Evolutionary conservation across 1,140 invertebrate species (phyloP), one percentile per base, ranked within the genome.

Genomic region (Caenorhabditis brenneri): DNA sequence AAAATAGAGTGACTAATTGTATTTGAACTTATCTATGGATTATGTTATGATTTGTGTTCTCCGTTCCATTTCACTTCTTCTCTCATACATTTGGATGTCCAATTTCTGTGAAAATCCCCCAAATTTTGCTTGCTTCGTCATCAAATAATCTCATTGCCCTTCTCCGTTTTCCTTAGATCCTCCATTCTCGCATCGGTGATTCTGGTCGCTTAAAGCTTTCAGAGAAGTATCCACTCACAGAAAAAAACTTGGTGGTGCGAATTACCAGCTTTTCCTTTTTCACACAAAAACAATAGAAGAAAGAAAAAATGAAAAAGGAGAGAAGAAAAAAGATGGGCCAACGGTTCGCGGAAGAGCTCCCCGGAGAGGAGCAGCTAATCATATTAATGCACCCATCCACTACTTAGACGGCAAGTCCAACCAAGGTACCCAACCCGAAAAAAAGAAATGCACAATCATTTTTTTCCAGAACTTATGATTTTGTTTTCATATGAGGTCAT

Each of bases 331-430:
- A 74, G 36, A 12, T 5, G 39, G 5, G 39, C 5, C 22, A 74
- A 36, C 36, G 36, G 65, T 74, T 42, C 65, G 65, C 36, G 36
- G 65, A 74, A 74, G 65, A 39, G 65, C 65, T 74, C 65, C 65
- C 65, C 65, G 65, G 65, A 74, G 65, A 74, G 65, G 36, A 74
- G 65, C 36, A 74, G 65, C 65, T 74, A 74, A 74, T 74, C 65
- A 74, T 74, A 74, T 74, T 74, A 74, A 74, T 74, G 65, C 65
- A 74, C 36, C 65, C 65, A 42, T 15, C 33, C 36, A 42, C 65
- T 24, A 74, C 65, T 74, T 74, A 33, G 65, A 74, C 36, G 65
- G n/a, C 36, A 74, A 74, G 65, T 74, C 65, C 65, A 74, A 74
- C 65, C 65, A 42, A 74, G 65, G 36, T 74, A 74, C 33, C 65